phyloP scores from a whole-genome alignment of 2,797 vertebrate genomes.

The Gallinago stenura region DNA sequence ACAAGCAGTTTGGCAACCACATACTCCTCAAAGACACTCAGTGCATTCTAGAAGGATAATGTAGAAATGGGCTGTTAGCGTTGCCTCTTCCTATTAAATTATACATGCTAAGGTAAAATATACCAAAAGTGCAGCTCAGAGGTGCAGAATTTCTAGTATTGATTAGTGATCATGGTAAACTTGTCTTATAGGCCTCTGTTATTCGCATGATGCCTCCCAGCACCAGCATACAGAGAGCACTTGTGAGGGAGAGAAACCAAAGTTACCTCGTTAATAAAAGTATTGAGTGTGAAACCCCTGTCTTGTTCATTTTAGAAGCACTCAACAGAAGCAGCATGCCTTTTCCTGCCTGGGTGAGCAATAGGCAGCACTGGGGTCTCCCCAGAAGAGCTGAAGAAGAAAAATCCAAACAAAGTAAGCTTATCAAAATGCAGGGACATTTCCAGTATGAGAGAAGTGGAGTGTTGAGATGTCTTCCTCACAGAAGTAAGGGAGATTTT shows the following conservation, averaged over 20 bases:
- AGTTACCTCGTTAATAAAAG: neutral
- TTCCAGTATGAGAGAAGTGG: neutral
- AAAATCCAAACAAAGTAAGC: neutral
- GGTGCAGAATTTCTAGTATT: neutral
- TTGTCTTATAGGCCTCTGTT: neutral
- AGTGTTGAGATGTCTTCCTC: neutral
- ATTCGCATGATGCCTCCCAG: neutral
- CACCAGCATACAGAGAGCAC: neutral
- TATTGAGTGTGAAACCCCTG: neutral
- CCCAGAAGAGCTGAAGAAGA: neutral
- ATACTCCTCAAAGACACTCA: neutral
- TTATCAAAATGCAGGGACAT: neutral
- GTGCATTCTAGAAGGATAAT: neutral
- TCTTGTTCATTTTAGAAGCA: neutral
- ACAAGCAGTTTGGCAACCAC: neutral
- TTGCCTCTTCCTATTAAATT: neutral
- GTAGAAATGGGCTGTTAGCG: neutral
- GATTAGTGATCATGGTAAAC: neutral
- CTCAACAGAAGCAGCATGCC: neutral
- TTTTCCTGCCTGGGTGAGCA: neutral
- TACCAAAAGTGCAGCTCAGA: neutral
- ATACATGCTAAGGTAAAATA: neutral
- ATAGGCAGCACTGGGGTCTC: neutral
- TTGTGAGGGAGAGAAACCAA: neutral
- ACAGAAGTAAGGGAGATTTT: neutral